A percentile compares a stretch with the other conserved stretches of the same genome.
phyloP scores from a whole-genome alignment of 1,140 invertebrate genomes.

The Scaptomyza hsui region DNA sequence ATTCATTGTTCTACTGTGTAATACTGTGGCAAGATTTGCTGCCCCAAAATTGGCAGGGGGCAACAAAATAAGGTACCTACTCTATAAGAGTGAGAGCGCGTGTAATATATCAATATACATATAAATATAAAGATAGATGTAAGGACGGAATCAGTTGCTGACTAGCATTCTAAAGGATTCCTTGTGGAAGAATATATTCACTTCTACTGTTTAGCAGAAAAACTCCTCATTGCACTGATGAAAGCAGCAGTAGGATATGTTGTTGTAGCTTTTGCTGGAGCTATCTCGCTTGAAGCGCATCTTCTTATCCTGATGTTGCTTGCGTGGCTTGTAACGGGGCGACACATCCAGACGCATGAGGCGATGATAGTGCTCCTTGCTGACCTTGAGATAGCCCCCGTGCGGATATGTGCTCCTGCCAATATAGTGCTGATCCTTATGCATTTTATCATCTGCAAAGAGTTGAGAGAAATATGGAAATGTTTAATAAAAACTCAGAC shows the following conservation, averaged over 20 bases:
- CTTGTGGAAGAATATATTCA: not conserved
- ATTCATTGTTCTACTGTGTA: constrained; percentile 44
- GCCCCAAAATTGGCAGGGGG: constrained; percentile 7
- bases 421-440: constrained; percentile 58
- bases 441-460: constrained; percentile 56
- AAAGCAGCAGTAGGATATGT: constrained; percentile 77
- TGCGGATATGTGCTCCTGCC: constrained; percentile 66
- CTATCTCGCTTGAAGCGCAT: constrained; percentile 64
- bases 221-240: constrained; percentile 75
- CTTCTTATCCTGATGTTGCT: constrained; percentile 63
- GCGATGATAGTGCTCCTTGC: constrained; percentile 55
- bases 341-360: constrained; percentile 62
- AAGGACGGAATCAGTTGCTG: constrained; percentile 56
- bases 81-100: constrained; percentile 77
- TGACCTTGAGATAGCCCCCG: constrained; percentile 78
- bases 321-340: constrained; percentile 75
- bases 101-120: constrained; percentile 1
- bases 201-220: constrained; percentile 58
- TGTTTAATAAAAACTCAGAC: constrained; percentile 36
- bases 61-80: constrained; percentile 62
- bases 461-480: constrained; percentile 23
- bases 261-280: constrained; percentile 55
- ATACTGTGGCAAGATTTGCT: constrained; percentile 56
- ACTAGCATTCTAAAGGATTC: constrained; percentile 28
- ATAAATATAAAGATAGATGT: constrained; percentile 8